These are phyloP conservation scores for Melanotaenia parkinsoni DNA, from an alignment of 2,797 vertebrate species.

Conservation along the genomic window DNA sequence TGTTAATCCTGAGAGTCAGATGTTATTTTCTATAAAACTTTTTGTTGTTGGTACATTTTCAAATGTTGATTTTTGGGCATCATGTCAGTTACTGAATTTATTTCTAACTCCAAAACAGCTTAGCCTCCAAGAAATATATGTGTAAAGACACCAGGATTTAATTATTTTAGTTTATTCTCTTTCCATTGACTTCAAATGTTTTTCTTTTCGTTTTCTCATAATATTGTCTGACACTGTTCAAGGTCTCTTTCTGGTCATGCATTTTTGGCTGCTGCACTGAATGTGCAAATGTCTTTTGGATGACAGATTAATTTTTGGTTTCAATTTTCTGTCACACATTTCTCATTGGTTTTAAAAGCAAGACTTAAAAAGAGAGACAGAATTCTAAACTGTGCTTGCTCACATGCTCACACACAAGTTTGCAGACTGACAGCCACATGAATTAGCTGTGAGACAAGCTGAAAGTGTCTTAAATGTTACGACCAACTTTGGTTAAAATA, in stretches of 20 bases:
- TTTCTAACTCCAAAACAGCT: slow-evolving; percentile 23
- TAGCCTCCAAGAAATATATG: slow-evolving; percentile 24
- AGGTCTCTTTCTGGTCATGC: slow-evolving; percentile 30
- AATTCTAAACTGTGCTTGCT: not conserved
- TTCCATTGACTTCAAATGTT: slow-evolving; percentile 45
- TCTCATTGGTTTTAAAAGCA: slow-evolving; percentile 35
- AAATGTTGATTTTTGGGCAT: slow-evolving; percentile 21
- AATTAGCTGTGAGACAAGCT: slow-evolving; percentile 27
- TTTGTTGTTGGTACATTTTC: not conserved
- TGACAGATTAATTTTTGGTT: slow-evolving; percentile 50
- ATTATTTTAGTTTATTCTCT: slow-evolving; percentile 50
- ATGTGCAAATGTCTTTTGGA: slow-evolving; percentile 49
- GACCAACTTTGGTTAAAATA: slow-evolving; percentile 21
- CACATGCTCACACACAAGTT: slow-evolving; percentile 2
- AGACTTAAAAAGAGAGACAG: slow-evolving; percentile 21
- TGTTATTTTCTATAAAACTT: not conserved
- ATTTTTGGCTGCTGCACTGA: slow-evolving; percentile 40
- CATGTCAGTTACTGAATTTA: slow-evolving; percentile 19
- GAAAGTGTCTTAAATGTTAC: slow-evolving; percentile 17
- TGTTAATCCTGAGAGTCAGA: not conserved
- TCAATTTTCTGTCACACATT: slow-evolving; percentile 60
- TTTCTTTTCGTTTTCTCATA: slow-evolving; percentile 34
- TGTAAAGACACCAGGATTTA: slow-evolving; percentile 13
- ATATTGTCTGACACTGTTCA: slow-evolving; percentile 33
- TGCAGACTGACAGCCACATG: slow-evolving; percentile 13